phyloP scores from a whole-genome alignment of 1,140 invertebrate species.

The Caenorhabditis remanei region DNA sequence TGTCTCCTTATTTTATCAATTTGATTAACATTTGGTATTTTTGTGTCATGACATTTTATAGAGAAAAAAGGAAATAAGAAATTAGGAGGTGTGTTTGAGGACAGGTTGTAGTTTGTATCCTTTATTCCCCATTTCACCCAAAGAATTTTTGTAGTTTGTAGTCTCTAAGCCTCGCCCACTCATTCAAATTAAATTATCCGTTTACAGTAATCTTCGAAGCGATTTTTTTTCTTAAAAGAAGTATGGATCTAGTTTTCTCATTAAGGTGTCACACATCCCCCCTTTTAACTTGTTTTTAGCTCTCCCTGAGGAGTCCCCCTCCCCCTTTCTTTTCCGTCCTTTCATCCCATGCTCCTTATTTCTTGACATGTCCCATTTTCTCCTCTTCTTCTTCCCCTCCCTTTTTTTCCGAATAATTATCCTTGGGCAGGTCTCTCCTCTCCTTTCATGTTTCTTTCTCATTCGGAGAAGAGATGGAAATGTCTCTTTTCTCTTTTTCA shows the following conservation, averaged over 20 bases:
- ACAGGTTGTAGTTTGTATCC: too few species aligned
- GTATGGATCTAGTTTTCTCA: background rate
- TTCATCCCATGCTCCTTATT: background rate
- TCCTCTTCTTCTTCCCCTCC: background rate
- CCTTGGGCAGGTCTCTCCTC: background rate
- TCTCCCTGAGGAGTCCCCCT: background rate
- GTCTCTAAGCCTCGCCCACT: background rate
- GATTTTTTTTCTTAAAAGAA: background rate
- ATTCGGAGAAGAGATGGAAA: background rate
- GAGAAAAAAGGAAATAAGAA: too few species aligned
- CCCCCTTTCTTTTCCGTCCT: background rate
- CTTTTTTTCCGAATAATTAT: conserved; percentile 20
- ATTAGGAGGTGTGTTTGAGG: too few species aligned
- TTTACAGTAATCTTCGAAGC: background rate
- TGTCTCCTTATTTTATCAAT: too few species aligned
- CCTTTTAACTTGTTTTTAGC: background rate
- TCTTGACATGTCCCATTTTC: background rate
- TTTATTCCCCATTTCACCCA: background rate
- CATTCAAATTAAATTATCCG: too few species aligned
- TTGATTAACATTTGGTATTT: too few species aligned
- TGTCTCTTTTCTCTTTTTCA: too few species aligned
- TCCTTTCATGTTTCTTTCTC: conserved; percentile 13
- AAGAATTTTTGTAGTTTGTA: background rate
- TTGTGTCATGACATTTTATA: too few species aligned
- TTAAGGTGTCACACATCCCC: background rate